Conservation (phyloP, 2,113 vertebrate species). For the Mustelus asterias region DNA sequence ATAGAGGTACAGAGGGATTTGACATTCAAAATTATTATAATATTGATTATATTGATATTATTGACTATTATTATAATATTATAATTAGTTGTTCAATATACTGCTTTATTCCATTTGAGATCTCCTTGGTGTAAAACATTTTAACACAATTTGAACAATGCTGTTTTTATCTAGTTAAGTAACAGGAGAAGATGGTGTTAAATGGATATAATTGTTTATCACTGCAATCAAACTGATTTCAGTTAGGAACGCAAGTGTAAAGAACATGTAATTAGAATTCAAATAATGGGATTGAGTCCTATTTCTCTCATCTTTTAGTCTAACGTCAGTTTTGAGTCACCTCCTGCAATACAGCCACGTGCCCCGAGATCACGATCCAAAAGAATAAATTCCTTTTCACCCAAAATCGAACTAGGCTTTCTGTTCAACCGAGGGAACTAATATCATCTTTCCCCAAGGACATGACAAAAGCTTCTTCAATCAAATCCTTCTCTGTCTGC, state of each 20-base stretch:
- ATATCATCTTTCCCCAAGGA: constrained; percentile 28
- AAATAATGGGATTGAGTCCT: background rate
- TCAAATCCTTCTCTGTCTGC: constrained; percentile 30
- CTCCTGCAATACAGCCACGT: constrained; percentile 3
- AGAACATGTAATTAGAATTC: background rate
- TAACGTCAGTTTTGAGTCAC: background rate
- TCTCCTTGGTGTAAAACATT: background rate
- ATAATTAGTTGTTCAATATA: background rate
- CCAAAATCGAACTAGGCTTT: constrained; percentile 2
- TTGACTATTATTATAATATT: background rate
- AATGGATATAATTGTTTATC: background rate
- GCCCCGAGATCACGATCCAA: background rate
- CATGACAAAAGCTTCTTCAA: constrained; percentile 31
- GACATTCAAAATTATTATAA: background rate
- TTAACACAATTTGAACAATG: background rate
- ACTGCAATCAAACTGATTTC: background rate
- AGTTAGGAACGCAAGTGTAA: background rate
- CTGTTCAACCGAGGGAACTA: background rate
- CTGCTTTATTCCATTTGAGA: no score
- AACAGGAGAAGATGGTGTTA: background rate
- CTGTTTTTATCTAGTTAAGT: background rate
- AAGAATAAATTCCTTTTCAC: constrained; percentile 14
- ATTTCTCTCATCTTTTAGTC: constrained; percentile 1
- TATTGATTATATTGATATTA: no score
- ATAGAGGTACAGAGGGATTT: background rate